A percentile compares a stretch with the other conserved stretches of the same genome.
Evolutionary conservation across 2,797 vertebrate species (phyloP).

Genomic region (Crenuchus spilurus): DNA sequence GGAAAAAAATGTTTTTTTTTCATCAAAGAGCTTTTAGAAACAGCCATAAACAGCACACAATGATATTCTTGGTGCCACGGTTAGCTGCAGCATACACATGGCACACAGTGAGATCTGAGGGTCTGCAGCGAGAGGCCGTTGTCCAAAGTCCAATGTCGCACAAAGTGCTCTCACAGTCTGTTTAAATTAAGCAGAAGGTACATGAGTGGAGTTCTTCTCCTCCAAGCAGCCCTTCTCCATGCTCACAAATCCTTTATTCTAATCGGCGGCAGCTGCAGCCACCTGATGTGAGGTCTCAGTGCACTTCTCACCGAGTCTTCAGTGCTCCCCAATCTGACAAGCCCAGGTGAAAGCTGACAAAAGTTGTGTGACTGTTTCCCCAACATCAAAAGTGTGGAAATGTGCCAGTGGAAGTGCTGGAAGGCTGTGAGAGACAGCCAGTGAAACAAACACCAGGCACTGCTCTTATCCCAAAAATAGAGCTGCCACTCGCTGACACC

Average conservation of each 20-base stretch:
- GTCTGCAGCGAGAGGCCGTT: background rate
- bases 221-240: constrained; percentile 21
- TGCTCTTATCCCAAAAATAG: constrained; percentile 56
- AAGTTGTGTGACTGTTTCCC: constrained; percentile 55
- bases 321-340: constrained; percentile 50
- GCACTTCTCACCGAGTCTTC: constrained; percentile 47
- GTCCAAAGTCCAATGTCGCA: background rate
- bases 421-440: constrained; percentile 53
- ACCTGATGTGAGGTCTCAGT: constrained; percentile 48
- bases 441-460: constrained; percentile 56
- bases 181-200: constrained; percentile 18
- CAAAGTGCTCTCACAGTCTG: background rate
- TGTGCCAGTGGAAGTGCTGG: constrained; percentile 52
- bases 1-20: constrained; percentile 10
- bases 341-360: constrained; percentile 55
- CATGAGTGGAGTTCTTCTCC: background rate
- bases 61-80: background rate
- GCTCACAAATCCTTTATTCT: constrained; percentile 27
- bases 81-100: background rate
- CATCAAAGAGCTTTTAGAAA: constrained; percentile 25
- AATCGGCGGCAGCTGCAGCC: constrained; percentile 49
- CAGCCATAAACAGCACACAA: constrained; percentile 18
- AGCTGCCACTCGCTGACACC: constrained; percentile 56
- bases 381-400: constrained; percentile 56
- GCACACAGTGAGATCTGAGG: background rate